Base-by-base conservation (phyloP, 2,113 vertebrate species). In the Coturnix japonica region DNA sequence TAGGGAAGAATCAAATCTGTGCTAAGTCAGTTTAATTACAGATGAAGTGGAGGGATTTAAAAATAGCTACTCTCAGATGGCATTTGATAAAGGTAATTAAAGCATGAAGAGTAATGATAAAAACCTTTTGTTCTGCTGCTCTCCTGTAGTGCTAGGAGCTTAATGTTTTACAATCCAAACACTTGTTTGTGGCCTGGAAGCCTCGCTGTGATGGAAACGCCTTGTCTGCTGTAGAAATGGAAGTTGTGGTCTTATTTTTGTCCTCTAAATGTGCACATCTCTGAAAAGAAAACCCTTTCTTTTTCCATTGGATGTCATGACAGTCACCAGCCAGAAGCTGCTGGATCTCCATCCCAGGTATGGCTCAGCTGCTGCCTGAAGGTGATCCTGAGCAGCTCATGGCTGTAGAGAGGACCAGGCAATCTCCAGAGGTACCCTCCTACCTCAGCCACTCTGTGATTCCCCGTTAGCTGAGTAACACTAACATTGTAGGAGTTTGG, bases 21-120 rank as follows among this genome's bases (percentile, higher is more conserved):
- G 94, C 96, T 95, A 85, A 86, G 74, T 85, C 87, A 93, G 82
- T 87, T 49, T 97, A 97, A 97, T 97, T 98, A 96, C 84, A 93
- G 87, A 81, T 86, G 94, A 91, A 86, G 67, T 90, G 76, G 51
- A 84, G 90, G 91, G 51, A 89, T 89, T 85, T 98, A 96, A 97
- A 98, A 97, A 97, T 97, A 97, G 95, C 88, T 91, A 31, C 86
- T 96, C 94, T 97, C 95, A 94, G 94, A 94, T 96, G 95, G 93
- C 96, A 72, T 95, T 92, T 79, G 90, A 86, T 89, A 96, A 95
- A 97, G 87, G 94, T 97, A 97, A 97, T 97, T 97, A 98, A 97
- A 85, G 81, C 60, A 44, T 96, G 92, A 97, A 97, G 95, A 97
- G 77, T 91, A 96, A 96, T 96, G 95, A 95, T 94, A 73, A 96